phyloP scores from a whole-genome alignment of 2,797 vertebrate species.

The Propithecus deckenii region DNA sequence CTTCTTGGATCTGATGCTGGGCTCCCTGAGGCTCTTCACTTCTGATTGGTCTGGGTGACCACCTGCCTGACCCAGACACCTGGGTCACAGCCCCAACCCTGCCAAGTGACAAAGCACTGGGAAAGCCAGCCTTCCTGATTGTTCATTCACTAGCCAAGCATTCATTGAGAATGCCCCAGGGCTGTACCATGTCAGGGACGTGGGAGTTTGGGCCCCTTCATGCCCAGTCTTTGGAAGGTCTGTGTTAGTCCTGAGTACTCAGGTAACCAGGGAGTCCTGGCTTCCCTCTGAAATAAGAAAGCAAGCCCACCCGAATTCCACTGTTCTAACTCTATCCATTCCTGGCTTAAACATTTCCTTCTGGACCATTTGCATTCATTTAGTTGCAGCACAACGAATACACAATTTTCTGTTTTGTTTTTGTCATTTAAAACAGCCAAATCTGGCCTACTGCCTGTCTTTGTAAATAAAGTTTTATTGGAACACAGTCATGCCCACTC shows the following conservation, averaged over 20 bases:
- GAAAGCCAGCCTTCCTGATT: background rate
- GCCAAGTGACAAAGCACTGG: background rate
- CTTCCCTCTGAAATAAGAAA: background rate
- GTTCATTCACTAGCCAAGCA: background rate
- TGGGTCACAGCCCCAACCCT: background rate
- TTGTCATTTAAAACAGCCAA: background rate
- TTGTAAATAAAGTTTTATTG: slow-evolving; percentile 56
- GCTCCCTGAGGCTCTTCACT: background rate
- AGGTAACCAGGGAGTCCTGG: background rate
- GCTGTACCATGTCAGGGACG: background rate
- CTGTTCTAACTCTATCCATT: background rate
- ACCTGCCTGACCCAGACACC: background rate
- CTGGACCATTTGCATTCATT: background rate
- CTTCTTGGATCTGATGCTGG: background rate
- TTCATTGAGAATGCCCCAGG: background rate
- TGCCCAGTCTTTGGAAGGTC: background rate
- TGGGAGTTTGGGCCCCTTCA: background rate
- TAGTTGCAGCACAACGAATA: background rate
- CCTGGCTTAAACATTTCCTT: background rate
- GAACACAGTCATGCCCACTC: background rate
- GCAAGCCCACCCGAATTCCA: background rate
- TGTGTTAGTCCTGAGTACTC: background rate
- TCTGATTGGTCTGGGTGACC: background rate
- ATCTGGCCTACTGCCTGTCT: background rate
- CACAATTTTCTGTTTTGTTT: background rate